These are phyloP conservation scores for Tetranychus truncatus DNA, from an alignment of 2,888 invertebrate genomes.

Conservation along the genomic window DNA sequence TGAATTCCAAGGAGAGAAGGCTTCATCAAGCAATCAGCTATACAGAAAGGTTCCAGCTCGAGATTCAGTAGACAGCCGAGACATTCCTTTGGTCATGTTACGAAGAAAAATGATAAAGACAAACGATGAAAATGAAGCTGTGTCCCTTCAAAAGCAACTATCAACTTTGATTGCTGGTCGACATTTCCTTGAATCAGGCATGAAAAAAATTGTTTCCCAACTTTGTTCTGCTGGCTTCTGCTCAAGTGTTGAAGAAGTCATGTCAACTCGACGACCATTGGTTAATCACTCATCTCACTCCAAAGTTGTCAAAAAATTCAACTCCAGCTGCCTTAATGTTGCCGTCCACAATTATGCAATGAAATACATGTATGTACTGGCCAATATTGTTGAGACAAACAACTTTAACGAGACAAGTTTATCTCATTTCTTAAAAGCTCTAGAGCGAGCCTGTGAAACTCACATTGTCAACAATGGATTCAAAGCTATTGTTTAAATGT, in stretches of 20 bases:
- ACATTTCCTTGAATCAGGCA: neutral
- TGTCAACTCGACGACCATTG: neutral
- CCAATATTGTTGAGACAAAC: neutral
- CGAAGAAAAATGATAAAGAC: neutral
- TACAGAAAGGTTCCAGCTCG: neutral
- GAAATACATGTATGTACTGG: neutral
- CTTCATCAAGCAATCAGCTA: neutral
- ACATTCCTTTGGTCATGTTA: conserved; percentile 9
- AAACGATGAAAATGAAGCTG: neutral
- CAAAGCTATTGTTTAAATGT: neutral
- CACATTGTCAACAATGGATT: conserved; percentile 3
- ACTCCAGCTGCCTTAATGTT: neutral
- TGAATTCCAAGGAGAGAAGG: conserved; percentile 25
- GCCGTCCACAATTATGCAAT: neutral
- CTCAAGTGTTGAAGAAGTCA: neutral
- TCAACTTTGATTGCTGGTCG: neutral
- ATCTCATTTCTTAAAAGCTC: neutral
- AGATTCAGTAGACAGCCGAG: conserved; percentile 12
- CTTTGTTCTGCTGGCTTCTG: neutral
- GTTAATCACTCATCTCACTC: neutral
- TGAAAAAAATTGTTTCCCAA: neutral
- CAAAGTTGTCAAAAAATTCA: neutral
- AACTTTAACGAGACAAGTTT: neutral
- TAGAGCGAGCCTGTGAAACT: neutral
- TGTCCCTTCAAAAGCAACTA: neutral